Evolutionary conservation across 2,113 vertebrate species (phyloP).

Genomic region (Excalfactoria chinensis): DNA sequence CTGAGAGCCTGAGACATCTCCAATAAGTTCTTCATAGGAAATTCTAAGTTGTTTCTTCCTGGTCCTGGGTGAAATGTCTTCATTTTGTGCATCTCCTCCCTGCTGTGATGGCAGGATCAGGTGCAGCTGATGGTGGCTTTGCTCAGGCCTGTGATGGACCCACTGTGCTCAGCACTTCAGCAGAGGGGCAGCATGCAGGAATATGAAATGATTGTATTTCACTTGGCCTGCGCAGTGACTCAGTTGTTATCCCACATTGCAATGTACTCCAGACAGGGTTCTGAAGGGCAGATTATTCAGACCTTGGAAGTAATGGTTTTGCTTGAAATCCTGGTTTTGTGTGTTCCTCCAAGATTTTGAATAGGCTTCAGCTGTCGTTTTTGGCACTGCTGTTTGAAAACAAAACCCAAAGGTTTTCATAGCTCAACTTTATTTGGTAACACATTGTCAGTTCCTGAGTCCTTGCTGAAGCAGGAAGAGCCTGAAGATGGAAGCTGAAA

Average conservation of each 20-base stretch:
- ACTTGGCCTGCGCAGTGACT: conserved; percentile 21
- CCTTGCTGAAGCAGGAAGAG: background rate
- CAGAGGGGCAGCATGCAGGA: conserved; percentile 49
- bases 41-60: background rate
- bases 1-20: background rate
- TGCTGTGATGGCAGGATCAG: background rate
- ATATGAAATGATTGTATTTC: background rate
- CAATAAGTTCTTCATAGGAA: background rate
- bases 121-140: background rate
- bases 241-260: conserved; percentile 11
- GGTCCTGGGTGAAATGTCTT: background rate
- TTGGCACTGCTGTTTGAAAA: background rate
- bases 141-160: background rate
- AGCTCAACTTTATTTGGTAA: background rate
- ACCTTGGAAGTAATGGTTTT: background rate
- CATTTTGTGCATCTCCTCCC: rapidly evolving
- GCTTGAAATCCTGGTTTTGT: background rate
- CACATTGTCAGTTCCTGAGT: background rate
- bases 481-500: background rate
- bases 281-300: background rate
- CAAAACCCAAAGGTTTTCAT: background rate
- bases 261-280: background rate
- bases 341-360: background rate
- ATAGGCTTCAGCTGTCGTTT: background rate
- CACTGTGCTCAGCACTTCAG: background rate